phyloP scores from a whole-genome alignment of 2,797 vertebrate genomes.

The Poecilia picta region DNA sequence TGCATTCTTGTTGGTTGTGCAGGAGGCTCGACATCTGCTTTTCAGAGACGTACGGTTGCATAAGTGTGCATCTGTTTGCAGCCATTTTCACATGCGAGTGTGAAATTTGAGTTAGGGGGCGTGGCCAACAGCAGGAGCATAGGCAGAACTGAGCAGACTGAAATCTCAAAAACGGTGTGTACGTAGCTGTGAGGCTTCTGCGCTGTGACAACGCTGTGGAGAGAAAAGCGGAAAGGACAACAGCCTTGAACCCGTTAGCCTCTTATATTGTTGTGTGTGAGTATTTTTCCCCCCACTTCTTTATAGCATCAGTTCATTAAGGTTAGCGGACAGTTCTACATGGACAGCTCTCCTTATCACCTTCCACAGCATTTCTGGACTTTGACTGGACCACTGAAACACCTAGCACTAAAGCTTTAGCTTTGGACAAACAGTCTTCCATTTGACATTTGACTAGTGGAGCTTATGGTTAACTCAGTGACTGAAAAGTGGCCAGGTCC shows the following conservation, averaged over 20 bases:
- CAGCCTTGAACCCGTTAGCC: background rate
- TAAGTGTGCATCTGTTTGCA: no score
- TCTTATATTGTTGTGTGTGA: background rate
- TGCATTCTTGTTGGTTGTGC: no score
- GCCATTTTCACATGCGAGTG: no score
- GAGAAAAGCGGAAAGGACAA: background rate
- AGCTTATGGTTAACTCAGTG: background rate
- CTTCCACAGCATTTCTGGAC: background rate
- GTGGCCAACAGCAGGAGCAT: no score
- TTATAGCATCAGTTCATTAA: background rate
- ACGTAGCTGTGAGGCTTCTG: background rate
- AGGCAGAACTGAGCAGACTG: no score
- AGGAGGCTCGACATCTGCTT: no score
- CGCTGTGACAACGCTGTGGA: background rate
- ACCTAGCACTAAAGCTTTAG: background rate
- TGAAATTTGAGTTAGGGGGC: no score
- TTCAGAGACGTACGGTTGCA: no score
- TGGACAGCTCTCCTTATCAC: background rate
- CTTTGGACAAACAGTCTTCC: background rate
- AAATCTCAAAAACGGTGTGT: background rate
- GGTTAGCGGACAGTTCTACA: background rate
- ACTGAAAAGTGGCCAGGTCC: background rate
- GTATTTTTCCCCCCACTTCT: background rate
- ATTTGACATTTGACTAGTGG: background rate
- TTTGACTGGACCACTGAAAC: background rate